Evolutionary conservation across 2,797 vertebrate species (phyloP).

Genomic region (Sphenodon punctatus): DNA sequence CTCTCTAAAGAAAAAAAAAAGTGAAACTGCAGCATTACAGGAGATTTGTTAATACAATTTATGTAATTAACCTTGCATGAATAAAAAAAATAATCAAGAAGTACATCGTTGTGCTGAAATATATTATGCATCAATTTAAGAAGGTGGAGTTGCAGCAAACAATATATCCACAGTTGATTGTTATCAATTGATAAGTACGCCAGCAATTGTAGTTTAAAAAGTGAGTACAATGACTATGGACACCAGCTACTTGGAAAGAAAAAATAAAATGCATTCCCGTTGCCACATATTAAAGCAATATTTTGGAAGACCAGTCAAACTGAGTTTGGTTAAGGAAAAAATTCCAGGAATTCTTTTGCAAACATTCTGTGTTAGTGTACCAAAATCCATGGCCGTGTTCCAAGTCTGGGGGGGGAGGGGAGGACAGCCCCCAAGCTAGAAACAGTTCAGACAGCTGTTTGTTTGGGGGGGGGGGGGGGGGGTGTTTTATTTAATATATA

Average conservation of each 20-base stretch:
- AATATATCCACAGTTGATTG: not conserved
- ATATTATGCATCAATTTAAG: not conserved
- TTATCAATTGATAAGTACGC: constrained; percentile 24
- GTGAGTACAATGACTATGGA: constrained; percentile 18
- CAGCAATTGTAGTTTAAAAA: not conserved
- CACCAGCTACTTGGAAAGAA: constrained; percentile 29
- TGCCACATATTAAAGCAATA: constrained; percentile 34
- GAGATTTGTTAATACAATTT: constrained; percentile 30
- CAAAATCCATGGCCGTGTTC: not conserved
- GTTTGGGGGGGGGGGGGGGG: too few relatives aligned
- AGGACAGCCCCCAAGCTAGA: too few relatives aligned
- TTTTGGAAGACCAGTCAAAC: constrained; percentile 67
- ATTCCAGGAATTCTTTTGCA: not conserved
- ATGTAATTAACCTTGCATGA: not conserved
- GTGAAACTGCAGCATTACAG: constrained; percentile 70
- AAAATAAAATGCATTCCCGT: constrained; percentile 44
- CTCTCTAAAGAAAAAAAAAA: constrained; percentile 26
- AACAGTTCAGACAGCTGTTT: not conserved
- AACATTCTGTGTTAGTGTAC: not conserved
- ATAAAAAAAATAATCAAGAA: constrained; percentile 14
- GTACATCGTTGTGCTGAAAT: constrained; percentile 27
- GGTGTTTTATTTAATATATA: too few relatives aligned
- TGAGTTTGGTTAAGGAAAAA: constrained; percentile 18
- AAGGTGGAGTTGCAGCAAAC: constrained; percentile 47
- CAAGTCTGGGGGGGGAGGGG: too few relatives aligned